These are phyloP conservation scores for Callocephalon fimbriatum DNA, from an alignment of 2,113 vertebrate species.

Conservation along the genomic window DNA sequence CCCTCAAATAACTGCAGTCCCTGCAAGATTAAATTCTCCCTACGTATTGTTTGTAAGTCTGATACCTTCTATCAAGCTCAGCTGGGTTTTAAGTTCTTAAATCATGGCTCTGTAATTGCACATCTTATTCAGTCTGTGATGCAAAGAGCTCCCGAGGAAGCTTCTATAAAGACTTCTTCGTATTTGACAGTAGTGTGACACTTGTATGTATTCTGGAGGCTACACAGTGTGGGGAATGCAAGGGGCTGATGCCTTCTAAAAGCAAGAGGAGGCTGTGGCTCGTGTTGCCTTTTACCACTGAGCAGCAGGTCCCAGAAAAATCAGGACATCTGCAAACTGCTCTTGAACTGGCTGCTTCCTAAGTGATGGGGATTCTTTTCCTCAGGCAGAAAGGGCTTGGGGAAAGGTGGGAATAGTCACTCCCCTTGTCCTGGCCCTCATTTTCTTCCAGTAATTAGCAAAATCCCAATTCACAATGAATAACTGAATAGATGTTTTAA, in stretches of 20 bases:
- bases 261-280: neutral
- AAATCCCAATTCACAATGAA: constrained; percentile 30
- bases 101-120: constrained; percentile 57
- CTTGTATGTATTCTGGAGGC: neutral
- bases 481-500: neutral
- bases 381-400: neutral
- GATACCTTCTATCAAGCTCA: constrained; percentile 54
- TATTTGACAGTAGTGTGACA: neutral
- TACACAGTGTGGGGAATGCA: neutral
- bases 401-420: neutral
- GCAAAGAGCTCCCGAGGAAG: constrained; percentile 4
- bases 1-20: constrained; percentile 24
- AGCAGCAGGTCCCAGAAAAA: constrained; percentile 10
- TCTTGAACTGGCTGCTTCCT: neutral
- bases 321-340: neutral
- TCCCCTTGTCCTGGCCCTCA: neutral
- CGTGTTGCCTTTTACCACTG: neutral
- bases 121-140: constrained; percentile 26
- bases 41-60: constrained; percentile 51
- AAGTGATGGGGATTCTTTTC: neutral
- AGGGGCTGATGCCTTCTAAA: neutral
- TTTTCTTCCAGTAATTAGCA: constrained; percentile 22
- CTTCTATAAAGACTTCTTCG: neutral
- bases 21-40: constrained; percentile 58
- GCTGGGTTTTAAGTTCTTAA: constrained; percentile 62